Percentiles rank a stretch among this genome's conserved stretches.
phyloP scores from a whole-genome alignment of 2,797 vertebrate genomes.

The Limosa lapponica region DNA sequence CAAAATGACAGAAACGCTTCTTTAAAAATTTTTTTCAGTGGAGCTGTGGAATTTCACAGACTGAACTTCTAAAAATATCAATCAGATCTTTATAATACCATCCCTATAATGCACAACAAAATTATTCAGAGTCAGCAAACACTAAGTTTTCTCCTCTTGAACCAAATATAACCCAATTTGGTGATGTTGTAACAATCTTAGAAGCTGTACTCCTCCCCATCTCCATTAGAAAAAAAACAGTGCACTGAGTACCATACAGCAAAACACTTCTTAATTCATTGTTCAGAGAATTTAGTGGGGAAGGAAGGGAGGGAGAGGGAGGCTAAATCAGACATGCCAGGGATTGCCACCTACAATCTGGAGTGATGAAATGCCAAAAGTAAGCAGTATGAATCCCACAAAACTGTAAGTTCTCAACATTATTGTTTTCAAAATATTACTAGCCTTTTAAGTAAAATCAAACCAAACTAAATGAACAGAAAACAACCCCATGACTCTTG shows the following conservation, averaged over 20 bases:
- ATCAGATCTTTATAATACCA: neutral
- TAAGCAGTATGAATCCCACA: neutral
- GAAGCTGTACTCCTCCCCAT: neutral
- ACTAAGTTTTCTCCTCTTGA: neutral
- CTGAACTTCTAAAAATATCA: neutral
- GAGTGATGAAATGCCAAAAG: neutral
- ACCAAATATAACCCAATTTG: neutral
- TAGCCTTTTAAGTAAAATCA: neutral
- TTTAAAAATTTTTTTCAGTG: neutral
- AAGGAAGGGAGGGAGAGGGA: neutral
- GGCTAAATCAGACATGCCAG: neutral
- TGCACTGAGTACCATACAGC: neutral
- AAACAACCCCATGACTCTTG: neutral
- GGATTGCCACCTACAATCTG: rapidly evolving
- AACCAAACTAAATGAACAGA: neutral
- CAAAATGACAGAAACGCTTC: neutral
- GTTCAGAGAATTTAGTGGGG: neutral
- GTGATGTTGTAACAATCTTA: neutral
- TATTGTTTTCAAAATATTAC: neutral
- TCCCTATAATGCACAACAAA: neutral
- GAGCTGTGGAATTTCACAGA: neutral
- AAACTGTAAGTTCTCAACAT: neutral
- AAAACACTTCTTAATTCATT: neutral
- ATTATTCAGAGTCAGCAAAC: neutral
- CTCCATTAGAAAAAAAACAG: neutral